A percentile compares a stretch with the other conserved stretches of the same genome.
phyloP scores from a whole-genome alignment of 1,140 invertebrate genomes.

The Drosophila repletoides region DNA sequence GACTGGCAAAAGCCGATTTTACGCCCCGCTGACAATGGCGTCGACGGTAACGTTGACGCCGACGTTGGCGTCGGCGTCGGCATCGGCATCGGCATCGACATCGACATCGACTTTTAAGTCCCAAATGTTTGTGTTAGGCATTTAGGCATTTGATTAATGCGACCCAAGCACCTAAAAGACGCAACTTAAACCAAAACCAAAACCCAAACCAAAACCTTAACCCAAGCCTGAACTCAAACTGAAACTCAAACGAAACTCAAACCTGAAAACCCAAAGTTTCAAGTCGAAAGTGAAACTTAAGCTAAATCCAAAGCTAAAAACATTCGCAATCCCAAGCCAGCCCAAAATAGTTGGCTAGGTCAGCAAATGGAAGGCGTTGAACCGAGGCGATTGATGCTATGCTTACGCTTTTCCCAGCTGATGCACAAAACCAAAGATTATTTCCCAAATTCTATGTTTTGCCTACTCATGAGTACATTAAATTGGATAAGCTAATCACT shows the following conservation, averaged over 20 bases:
- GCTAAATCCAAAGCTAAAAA: background rate
- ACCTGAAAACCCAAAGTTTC: background rate
- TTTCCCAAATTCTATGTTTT: background rate
- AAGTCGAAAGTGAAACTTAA: background rate
- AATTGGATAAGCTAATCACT: background rate
- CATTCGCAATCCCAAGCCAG: background rate
- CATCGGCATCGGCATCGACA: too few species aligned
- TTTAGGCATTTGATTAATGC: conserved; percentile 65
- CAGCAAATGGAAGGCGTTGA: conserved; percentile 38
- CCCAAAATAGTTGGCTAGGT: conserved; percentile 37
- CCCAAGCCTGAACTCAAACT: background rate
- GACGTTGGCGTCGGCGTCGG: too few species aligned
- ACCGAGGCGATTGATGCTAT: conserved; percentile 27
- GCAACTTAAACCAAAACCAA: background rate
- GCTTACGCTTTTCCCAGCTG: conserved; percentile 12
- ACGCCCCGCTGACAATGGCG: conserved; percentile 42
- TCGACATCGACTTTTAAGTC: conserved; percentile 37
- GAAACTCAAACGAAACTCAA: background rate
- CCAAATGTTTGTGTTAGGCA: conserved; percentile 23
- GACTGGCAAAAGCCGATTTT: conserved; percentile 45
- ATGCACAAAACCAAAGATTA: conserved; percentile 14
- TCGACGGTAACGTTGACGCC: too few species aligned
- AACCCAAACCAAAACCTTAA: background rate
- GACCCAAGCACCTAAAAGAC: conserved; percentile 5
- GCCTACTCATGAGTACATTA: background rate